Percentiles rank a stretch among this genome's conserved stretches.
These are phyloP conservation scores for Arctia plantaginis DNA, from an alignment of 2,888 invertebrate species.

Conservation along the genomic window DNA sequence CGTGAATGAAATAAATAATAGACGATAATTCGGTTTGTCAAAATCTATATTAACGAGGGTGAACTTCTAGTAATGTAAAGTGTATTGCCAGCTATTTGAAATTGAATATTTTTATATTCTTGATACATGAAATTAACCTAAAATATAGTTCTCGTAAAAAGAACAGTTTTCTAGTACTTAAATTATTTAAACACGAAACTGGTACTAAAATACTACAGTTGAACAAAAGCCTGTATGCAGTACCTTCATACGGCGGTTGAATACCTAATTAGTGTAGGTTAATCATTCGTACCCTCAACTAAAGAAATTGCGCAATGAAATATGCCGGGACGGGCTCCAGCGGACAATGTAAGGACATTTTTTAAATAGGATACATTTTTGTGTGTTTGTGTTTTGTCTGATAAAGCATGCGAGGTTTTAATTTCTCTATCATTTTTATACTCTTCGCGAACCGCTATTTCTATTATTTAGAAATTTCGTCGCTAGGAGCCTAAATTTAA, in stretches of 20 bases:
- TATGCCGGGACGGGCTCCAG: slow-evolving; percentile 18
- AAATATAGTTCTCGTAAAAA: background rate
- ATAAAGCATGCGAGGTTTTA: slow-evolving; percentile 16
- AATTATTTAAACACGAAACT: slow-evolving; percentile 35
- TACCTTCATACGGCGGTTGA: slow-evolving; percentile 42
- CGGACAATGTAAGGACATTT: slow-evolving; percentile 16
- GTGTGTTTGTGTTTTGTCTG: slow-evolving; percentile 11
- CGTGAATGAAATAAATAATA: no score
- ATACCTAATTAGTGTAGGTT: slow-evolving; percentile 47
- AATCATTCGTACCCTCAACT: slow-evolving; percentile 42
- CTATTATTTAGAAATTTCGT: no score
- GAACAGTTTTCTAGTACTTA: slow-evolving; percentile 20
- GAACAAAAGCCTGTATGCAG: slow-evolving; percentile 40
- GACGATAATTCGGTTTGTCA: no score
- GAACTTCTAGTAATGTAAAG: background rate
- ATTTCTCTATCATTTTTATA: slow-evolving; percentile 13
- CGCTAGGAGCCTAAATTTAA: no score
- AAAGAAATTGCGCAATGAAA: slow-evolving; percentile 44
- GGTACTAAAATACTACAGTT: slow-evolving; percentile 23
- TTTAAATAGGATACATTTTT: slow-evolving; percentile 7
- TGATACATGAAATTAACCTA: background rate
- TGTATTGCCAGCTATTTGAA: background rate
- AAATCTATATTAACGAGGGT: background rate
- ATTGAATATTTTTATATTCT: no score
- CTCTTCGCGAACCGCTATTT: background rate